Evolutionary conservation across 2,113 vertebrate species (phyloP).

Genomic region (Machaerirhynchus nigripectus): DNA sequence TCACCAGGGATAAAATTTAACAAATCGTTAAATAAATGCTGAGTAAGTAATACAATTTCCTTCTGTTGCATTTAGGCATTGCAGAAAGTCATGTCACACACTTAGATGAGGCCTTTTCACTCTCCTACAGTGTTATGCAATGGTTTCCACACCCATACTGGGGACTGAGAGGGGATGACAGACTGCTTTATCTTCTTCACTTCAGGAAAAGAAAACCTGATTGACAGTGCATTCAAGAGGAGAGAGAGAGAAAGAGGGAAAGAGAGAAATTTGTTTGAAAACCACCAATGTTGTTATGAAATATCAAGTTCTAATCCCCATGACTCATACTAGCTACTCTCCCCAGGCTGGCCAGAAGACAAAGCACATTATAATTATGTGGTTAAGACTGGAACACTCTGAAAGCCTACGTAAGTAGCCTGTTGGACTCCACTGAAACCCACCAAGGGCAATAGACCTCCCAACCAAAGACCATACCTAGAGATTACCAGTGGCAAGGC

Average conservation of each 20-base stretch:
- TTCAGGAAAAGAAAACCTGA: background rate
- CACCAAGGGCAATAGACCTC: background rate
- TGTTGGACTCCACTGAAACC: constrained; percentile 34
- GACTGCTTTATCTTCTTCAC: background rate
- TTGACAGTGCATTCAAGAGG: background rate
- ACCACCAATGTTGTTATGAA: background rate
- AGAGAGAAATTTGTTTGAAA: constrained; percentile 25
- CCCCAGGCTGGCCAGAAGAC: constrained; percentile 21
- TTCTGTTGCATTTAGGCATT: background rate
- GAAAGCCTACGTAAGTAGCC: background rate
- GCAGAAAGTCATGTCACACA: accelerated
- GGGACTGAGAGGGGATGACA: background rate
- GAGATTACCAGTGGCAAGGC: background rate
- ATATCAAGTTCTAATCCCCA: constrained; percentile 16
- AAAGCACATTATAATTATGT: constrained; percentile 34
- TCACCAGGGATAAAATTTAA: background rate
- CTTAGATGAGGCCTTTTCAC: background rate
- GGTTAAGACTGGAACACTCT: background rate
- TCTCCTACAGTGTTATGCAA: background rate
- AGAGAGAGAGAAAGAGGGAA: background rate
- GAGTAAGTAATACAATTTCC: background rate
- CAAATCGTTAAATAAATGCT: background rate
- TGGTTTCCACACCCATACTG: background rate
- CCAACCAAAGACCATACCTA: background rate
- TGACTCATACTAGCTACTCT: constrained; percentile 37